Conservation (phyloP, 2,888 invertebrate genomes). For the Clivina fossor region DNA sequence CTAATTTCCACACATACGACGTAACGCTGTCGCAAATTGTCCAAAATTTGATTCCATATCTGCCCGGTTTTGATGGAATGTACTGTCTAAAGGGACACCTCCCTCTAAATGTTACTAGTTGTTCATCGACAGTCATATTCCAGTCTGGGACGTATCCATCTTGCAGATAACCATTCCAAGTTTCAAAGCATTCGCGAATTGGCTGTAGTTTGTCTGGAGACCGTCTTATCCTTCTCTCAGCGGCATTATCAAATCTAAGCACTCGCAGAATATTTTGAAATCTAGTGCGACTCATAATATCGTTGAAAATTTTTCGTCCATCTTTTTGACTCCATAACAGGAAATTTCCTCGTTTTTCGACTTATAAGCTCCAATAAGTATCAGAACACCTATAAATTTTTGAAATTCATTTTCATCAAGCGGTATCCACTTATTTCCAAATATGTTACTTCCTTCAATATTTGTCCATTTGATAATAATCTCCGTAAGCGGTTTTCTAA, state of each 20-base stretch:
- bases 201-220: constrained; percentile 29
- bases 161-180: constrained; percentile 25
- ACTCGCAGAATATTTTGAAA: too few relatives aligned
- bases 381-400: constrained; percentile 7
- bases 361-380: constrained; percentile 19
- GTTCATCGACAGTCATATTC: constrained; percentile 23
- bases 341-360: constrained; percentile 17
- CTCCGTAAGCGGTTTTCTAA: too few relatives aligned
- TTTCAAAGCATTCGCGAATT: constrained; percentile 32
- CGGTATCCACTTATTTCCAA: constrained; percentile 17
- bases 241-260: too few relatives aligned
- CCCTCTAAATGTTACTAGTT: too few relatives aligned
- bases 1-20: too few relatives aligned
- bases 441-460: constrained; percentile 12
- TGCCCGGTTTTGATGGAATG: too few relatives aligned
- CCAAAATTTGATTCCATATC: too few relatives aligned
- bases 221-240: too few relatives aligned
- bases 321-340: too few relatives aligned
- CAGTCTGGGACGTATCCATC: constrained; percentile 18
- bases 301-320: constrained; percentile 21
- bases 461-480: too few relatives aligned
- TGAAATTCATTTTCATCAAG: constrained; percentile 15
- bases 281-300: constrained; percentile 25
- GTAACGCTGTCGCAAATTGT: too few relatives aligned
- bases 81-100: too few relatives aligned